Conservation (phyloP, 2,113 vertebrate species). For the Python bivittatus region DNA sequence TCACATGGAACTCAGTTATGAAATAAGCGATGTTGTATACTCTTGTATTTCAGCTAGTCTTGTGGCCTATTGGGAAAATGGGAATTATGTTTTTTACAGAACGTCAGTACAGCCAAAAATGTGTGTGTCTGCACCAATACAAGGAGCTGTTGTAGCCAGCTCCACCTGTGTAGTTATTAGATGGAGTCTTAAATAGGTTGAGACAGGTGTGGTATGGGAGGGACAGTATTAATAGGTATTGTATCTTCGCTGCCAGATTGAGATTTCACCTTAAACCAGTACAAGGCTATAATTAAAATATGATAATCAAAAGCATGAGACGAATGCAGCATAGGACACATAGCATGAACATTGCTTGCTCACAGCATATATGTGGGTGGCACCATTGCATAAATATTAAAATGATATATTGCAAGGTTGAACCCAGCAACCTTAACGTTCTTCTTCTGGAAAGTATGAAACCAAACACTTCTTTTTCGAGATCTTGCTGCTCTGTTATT, state of each 20-base stretch:
- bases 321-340: not conserved
- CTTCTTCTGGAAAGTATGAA: slow-evolving; percentile 27
- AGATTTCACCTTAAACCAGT: not conserved
- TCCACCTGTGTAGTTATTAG: not conserved
- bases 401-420: not conserved
- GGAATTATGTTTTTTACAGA: not conserved
- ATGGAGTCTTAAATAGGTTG: not conserved
- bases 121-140: not conserved
- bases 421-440: not conserved
- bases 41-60: not conserved
- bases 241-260: not conserved
- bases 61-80: no score
- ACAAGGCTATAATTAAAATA: not conserved
- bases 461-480: slow-evolving; percentile 39
- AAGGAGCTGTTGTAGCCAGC: not conserved
- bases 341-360: not conserved
- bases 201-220: not conserved
- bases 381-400: not conserved
- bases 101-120: not conserved
- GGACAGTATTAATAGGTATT: not conserved
- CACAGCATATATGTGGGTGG: not conserved
- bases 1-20: no score
- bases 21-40: not conserved
- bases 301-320: not conserved
- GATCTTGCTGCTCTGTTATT: slow-evolving; percentile 54